Conservation (phyloP, 2,797 vertebrate genomes). For the Muscicapa comitata region DNA sequence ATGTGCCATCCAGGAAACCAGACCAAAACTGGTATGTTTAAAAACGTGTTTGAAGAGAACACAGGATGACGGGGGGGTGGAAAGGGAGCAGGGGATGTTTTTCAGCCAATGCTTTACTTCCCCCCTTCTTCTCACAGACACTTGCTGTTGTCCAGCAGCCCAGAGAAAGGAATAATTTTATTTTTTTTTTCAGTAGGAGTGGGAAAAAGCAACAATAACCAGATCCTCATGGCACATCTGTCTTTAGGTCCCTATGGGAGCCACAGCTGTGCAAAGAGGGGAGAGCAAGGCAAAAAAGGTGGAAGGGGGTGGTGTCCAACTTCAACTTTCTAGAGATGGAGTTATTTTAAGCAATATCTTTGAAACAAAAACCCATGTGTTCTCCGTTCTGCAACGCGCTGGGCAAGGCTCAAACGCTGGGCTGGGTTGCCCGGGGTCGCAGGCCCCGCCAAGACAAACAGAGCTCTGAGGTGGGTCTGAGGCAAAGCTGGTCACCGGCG, state of each 20-base stretch:
- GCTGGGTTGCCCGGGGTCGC: conserved; percentile 51
- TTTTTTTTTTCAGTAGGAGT: background rate
- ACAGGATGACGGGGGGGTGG: background rate
- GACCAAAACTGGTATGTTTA: conserved; percentile 49
- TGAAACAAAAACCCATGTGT: conserved; percentile 68
- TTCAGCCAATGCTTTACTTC: conserved; percentile 8
- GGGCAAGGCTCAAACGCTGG: conserved; percentile 30
- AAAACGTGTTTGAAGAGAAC: conserved; percentile 33
- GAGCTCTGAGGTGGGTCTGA: conserved; percentile 68
- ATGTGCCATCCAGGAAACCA: conserved; percentile 65
- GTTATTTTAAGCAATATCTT: conserved; percentile 71
- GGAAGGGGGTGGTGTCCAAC: background rate
- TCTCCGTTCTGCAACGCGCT: background rate
- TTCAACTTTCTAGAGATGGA: conserved; percentile 69
- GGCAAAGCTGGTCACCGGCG: conserved; percentile 6
- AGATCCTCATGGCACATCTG: background rate
- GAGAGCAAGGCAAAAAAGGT: background rate
- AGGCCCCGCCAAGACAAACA: conserved; percentile 55
- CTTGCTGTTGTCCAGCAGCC: background rate
- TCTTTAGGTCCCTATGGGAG: background rate
- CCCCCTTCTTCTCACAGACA: background rate
- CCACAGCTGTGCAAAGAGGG: background rate
- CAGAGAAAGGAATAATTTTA: background rate
- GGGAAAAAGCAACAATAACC: background rate
- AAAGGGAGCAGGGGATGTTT: background rate